phyloP scores from a whole-genome alignment of 2,888 invertebrate species.

The Rhopalosiphum nymphaeae region DNA sequence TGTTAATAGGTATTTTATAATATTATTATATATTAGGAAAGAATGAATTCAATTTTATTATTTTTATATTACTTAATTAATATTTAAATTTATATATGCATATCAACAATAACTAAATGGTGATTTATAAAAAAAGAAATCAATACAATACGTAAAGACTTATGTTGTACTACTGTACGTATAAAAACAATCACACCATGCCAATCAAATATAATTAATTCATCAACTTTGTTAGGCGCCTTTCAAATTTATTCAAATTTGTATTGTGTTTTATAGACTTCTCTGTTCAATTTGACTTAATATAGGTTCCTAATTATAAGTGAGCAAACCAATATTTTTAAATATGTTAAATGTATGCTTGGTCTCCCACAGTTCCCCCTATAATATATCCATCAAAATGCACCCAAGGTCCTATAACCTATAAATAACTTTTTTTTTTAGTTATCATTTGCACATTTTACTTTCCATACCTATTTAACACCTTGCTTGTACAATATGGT shows the following conservation, averaged over 20 bases:
- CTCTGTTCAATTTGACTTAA: not conserved
- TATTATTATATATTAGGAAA: not conserved
- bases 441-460: not conserved
- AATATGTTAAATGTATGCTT: constrained; percentile 14
- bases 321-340: not conserved
- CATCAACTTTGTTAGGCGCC: not conserved
- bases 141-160: not conserved
- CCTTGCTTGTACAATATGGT: not conserved
- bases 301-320: not conserved
- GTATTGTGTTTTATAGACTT: not conserved
- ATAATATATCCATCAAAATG: not conserved
- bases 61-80: not conserved
- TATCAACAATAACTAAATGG: not conserved
- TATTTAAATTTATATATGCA: not conserved
- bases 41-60: not conserved
- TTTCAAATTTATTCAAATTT: not conserved
- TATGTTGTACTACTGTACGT: not conserved
- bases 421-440: not conserved
- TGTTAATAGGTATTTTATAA: not conserved
- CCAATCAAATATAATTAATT: not conserved
- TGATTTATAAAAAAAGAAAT: not conserved
- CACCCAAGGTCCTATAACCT: not conserved
- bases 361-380: not conserved
- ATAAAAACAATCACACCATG: not conserved
- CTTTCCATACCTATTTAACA: not conserved